phyloP scores from a whole-genome alignment of 2,113 vertebrate species.

The Thunnus maccoyii region DNA sequence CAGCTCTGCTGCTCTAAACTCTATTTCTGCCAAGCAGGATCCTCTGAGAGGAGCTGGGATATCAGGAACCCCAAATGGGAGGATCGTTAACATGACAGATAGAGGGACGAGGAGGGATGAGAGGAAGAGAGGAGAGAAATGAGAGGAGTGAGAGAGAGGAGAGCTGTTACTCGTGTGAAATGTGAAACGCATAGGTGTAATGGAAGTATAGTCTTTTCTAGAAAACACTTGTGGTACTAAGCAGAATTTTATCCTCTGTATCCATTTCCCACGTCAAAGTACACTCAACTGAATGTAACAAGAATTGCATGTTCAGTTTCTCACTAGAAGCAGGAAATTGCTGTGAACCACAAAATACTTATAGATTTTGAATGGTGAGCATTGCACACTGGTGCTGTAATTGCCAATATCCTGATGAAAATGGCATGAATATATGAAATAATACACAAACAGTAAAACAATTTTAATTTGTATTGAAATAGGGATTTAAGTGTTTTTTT shows the following conservation, averaged over 20 bases:
- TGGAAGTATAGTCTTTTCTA: constrained; percentile 59
- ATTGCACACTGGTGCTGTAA: background rate
- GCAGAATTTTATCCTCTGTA: constrained; percentile 70
- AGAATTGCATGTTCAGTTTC: background rate
- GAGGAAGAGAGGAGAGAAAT: constrained; percentile 44
- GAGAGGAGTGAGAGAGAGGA: background rate
- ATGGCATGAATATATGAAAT: constrained; percentile 15
- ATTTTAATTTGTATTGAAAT: constrained; percentile 43
- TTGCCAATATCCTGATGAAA: constrained; percentile 36
- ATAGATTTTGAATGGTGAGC: background rate
- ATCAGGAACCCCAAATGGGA: constrained; percentile 66
- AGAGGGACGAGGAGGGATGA: constrained; percentile 50
- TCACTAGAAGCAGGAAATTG: constrained; percentile 27
- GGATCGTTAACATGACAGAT: constrained; percentile 75
- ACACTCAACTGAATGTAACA: constrained; percentile 6
- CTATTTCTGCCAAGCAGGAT: constrained; percentile 79
- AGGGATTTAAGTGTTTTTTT: background rate
- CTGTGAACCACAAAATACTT: constrained; percentile 7
- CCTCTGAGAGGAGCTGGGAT: constrained; percentile 71
- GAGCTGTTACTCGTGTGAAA: constrained; percentile 62
- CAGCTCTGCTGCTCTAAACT: constrained; percentile 72
- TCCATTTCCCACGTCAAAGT: constrained; percentile 42
- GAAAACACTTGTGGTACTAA: constrained; percentile 65
- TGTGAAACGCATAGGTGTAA: constrained; percentile 68
- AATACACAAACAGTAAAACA: constrained; percentile 21